phyloP scores from a whole-genome alignment of 2,888 invertebrate species.

The Hetaerina titia region DNA sequence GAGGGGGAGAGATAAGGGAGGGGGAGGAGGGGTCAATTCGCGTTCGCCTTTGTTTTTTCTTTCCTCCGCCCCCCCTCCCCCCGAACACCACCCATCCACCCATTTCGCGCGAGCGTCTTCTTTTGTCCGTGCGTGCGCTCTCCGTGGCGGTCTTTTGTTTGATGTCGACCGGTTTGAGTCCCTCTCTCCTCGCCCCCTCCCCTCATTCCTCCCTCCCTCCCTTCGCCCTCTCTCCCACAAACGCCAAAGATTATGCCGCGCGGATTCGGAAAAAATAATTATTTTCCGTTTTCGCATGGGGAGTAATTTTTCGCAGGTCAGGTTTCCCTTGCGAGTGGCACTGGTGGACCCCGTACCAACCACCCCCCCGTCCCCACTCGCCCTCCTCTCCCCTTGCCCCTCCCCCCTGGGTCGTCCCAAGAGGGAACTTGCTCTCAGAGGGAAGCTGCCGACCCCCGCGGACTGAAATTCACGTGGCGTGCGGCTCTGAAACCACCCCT shows the following conservation, averaged over 20 bases:
- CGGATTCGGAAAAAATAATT: background rate
- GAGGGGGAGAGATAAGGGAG: background rate
- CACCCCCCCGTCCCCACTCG: background rate
- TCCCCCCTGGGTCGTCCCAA: background rate
- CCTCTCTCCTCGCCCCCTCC: background rate
- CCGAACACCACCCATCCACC: background rate
- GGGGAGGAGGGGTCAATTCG: background rate
- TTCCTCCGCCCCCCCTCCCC: background rate
- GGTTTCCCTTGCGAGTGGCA: background rate
- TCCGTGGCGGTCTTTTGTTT: background rate
- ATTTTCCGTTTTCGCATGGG: background rate
- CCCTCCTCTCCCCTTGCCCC: background rate
- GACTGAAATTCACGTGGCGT: background rate
- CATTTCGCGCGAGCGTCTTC: background rate
- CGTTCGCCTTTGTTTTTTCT: constrained; percentile 5
- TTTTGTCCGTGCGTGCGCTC: background rate
- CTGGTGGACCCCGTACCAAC: background rate
- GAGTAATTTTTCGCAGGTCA: background rate
- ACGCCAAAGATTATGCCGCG: background rate
- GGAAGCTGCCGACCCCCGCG: background rate
- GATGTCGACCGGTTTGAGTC: background rate
- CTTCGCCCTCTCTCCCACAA: background rate
- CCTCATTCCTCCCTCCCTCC: background rate
- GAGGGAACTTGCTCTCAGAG: background rate
- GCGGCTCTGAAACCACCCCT: background rate